Percentiles rank a stretch among this genome's conserved stretches.
phyloP scores from a whole-genome alignment of 2,113 vertebrate genomes.

The Phrynosoma platyrhinos region DNA sequence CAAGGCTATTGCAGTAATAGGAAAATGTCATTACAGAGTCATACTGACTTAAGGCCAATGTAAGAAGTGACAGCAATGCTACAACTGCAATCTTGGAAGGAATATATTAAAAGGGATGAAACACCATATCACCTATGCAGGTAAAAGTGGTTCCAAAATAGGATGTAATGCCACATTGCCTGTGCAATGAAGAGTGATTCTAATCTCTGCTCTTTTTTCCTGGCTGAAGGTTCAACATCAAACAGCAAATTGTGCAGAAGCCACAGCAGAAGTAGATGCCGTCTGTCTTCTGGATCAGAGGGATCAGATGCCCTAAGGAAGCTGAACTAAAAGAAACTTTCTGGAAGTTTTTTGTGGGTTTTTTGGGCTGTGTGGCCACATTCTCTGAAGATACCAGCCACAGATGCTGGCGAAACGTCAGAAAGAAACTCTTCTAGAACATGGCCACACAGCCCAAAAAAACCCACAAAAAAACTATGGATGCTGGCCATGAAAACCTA shows the following conservation, averaged over 20 bases:
- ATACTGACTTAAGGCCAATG: not conserved
- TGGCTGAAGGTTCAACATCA: not conserved
- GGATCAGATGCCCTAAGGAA: no score
- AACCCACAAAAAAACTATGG: no score
- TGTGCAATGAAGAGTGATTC: not conserved
- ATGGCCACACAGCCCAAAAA: no score
- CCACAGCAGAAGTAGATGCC: not conserved
- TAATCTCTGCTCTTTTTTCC: not conserved
- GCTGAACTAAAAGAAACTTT: no score
- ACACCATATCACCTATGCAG: not conserved
- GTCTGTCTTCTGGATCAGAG: no score
- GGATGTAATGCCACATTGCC: not conserved
- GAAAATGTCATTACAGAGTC: slow-evolving; percentile 3
- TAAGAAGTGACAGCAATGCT: not conserved
- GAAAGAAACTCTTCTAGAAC: no score
- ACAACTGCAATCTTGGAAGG: not conserved
- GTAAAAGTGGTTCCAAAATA: not conserved
- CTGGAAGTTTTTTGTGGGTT: no score
- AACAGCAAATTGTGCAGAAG: slow-evolving; percentile 17
- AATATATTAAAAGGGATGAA: not conserved
- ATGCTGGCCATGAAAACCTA: no score
- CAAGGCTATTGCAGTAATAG: not conserved
- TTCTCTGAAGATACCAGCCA: no score
- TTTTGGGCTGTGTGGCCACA: no score
- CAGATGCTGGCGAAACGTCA: no score